Evolutionary conservation across 2,113 vertebrate genomes (phyloP).

Genomic region (Ciconia stormi): DNA sequence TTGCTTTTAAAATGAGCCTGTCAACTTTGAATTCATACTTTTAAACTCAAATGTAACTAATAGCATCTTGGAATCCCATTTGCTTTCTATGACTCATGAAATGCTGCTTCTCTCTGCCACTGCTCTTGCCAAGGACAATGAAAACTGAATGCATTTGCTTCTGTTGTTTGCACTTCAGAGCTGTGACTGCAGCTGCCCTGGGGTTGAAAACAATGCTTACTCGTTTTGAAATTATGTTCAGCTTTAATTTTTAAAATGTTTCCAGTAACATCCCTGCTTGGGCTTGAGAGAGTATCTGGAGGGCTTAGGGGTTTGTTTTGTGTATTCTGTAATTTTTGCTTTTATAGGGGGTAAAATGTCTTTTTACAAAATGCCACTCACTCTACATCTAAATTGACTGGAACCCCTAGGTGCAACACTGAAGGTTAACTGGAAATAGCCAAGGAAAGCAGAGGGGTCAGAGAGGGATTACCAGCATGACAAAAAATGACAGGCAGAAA

Average conservation of each 20-base stretch:
- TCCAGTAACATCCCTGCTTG: background rate
- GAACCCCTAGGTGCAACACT: background rate
- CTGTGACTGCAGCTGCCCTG: background rate
- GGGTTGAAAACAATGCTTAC: background rate
- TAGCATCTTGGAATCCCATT: background rate
- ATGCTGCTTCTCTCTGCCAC: background rate
- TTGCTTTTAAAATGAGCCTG: background rate
- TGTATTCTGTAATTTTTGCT: background rate
- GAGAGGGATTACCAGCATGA: background rate
- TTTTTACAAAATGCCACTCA: background rate
- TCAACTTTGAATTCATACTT: background rate
- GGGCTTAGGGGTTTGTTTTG: background rate
- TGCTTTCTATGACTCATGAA: background rate
- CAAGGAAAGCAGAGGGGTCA: background rate
- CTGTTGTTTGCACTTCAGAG: background rate
- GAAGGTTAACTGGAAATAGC: background rate
- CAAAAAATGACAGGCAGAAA: background rate
- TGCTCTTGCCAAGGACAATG: background rate
- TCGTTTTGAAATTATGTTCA: background rate
- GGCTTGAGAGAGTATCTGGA: background rate
- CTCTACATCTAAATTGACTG: background rate
- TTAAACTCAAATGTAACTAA: background rate
- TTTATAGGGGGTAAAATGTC: background rate
- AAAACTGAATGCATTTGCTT: background rate
- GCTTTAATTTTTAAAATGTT: conserved; percentile 12